Conservation (phyloP, 2,113 vertebrate genomes). For the Tor tambroides region DNA sequence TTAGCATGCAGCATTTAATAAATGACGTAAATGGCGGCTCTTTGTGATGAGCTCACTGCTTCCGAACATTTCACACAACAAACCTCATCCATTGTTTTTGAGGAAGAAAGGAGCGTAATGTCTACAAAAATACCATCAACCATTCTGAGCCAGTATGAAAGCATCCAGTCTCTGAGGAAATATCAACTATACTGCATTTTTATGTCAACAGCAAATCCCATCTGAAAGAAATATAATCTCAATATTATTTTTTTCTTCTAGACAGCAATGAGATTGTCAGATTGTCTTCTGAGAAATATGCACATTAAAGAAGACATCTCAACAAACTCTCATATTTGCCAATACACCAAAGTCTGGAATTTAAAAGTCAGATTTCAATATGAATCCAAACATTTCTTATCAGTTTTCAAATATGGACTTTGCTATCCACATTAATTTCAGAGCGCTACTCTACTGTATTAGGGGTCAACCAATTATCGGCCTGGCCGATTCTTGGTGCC, state of each 20-base stretch:
- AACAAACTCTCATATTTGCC: not conserved
- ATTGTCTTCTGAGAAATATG: not conserved
- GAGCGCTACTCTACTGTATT: not conserved
- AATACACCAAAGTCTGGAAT: not conserved
- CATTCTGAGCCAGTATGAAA: not conserved
- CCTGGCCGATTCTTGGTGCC: no score
- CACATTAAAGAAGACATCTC: not conserved
- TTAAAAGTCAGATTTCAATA: no score
- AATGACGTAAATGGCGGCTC: constrained; percentile 44
- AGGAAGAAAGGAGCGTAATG: not conserved
- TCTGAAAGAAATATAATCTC: not conserved
- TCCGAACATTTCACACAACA: constrained; percentile 42
- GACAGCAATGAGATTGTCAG: not conserved
- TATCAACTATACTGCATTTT: constrained; percentile 4
- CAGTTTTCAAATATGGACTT: no score
- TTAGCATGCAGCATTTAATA: constrained; percentile 26
- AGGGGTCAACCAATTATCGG: no score
- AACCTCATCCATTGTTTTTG: constrained; percentile 26
- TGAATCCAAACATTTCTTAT: no score
- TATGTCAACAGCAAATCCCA: not conserved
- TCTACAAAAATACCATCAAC: constrained; percentile 3
- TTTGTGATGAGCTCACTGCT: constrained; percentile 51
- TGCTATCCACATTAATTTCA: not conserved
- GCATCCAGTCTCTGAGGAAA: not conserved
- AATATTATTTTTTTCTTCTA: not conserved